Evolutionary conservation across 2,888 invertebrate species (phyloP).

Genomic region (Cryptocephalus primarius): DNA sequence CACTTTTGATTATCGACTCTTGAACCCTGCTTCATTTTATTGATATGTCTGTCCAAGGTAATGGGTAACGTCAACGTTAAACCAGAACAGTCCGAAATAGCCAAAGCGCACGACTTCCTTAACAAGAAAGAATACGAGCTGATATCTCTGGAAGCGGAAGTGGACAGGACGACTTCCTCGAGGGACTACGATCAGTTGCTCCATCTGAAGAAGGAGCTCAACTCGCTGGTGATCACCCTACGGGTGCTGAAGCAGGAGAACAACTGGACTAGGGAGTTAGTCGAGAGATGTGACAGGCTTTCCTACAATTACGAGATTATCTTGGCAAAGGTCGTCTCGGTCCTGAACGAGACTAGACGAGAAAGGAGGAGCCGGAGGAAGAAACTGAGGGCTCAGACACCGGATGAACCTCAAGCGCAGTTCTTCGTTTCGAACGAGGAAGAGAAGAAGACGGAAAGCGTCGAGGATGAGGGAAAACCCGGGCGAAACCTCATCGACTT

Average conservation of each 20-base stretch:
- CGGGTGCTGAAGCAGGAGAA: constrained; percentile 4
- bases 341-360: constrained; percentile 3
- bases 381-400: background rate
- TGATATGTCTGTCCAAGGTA: background rate
- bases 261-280: background rate
- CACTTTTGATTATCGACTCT: background rate
- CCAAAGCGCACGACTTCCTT: constrained; percentile 3
- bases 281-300: constrained; percentile 3
- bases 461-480: constrained; percentile 2
- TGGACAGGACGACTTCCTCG: constrained; percentile 3
- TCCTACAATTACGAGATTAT: constrained; percentile 9
- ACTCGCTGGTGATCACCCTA: constrained; percentile 7
- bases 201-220: constrained; percentile 4
- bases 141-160: constrained; percentile 7
- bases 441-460: background rate
- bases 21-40: background rate
- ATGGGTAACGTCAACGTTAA: background rate
- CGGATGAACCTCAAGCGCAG: constrained; percentile 3
- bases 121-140: constrained; percentile 10
- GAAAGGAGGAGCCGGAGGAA: background rate
- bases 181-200: constrained; percentile 2
- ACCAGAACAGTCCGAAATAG: background rate
- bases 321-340: constrained; percentile 9
- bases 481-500: constrained; percentile 3
- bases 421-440: too few relatives aligned